Base-by-base conservation (phyloP, 1,140 invertebrate species). In the Drosophila pruinosa region DNA sequence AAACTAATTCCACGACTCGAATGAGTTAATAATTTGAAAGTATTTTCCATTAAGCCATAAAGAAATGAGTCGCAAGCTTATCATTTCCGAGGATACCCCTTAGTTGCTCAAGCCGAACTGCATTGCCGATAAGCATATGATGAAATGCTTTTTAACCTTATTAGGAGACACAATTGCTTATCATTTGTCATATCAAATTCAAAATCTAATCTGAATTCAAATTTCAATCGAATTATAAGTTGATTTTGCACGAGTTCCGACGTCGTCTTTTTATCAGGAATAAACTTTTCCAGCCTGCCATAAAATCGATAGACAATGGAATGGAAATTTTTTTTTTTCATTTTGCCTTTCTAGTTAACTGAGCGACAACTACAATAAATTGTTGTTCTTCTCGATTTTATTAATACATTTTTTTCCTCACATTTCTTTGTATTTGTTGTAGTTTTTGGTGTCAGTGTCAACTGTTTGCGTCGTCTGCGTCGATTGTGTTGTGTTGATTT, bases 391-490 rank as follows among this genome's bases (percentile, higher is more conserved):
- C 57, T 71, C 45, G 6, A 52, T 31, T 21, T 41, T 63, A 57
- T 68, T 69, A 70, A 70, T 72, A 72, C 58, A 75, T 59, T 57
- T 50, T 24, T 81, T 81, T 73, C 61, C 67, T 38, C 48, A 31
- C 19, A 2, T n/a, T 36, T 43, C 24, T 63, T 28, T 57, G 15
- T 50, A n/a, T 54, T 41, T 28, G 26, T 70, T 65, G 26, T n/a
- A 17, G n/a, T 63, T 86, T 80, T 85, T 62, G 43, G 70, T 85
- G 81, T 85, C 81, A 85, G 70, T 88, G 81, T 77, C 80, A 75
- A 72, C 64, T 64, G 70, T 53, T n/a, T 63, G 52, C 43, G 62
- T 64, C 24, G 58, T 79, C 76, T 69, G 63, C 43, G 22, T 15
- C 31, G 72, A 72, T 71, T 67, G 15, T 39, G n/a, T 56, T 47